Conservation (phyloP, 92 coral and sea anemone genomes). For the Hydrozoanthus gracilis region DNA sequence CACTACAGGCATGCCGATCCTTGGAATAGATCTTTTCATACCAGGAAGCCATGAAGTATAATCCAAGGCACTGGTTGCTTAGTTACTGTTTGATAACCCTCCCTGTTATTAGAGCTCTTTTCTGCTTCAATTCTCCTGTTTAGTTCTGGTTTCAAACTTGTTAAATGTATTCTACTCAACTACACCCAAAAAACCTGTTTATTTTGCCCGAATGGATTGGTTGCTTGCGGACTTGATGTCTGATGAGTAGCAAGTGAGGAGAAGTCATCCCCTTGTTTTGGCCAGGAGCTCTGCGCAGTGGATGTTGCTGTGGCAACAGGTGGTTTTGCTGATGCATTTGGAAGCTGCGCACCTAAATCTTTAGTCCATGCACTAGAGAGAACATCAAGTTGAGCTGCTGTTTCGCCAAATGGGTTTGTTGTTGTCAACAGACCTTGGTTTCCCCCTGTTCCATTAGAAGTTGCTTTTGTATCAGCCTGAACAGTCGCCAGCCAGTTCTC, state of each 20-base stretch:
- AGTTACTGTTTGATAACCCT: too few species aligned
- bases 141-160: not conserved
- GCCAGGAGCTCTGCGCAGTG: slow-evolving; percentile 15
- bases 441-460: slow-evolving; percentile 41
- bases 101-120: too few species aligned
- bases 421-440: slow-evolving; percentile 86
- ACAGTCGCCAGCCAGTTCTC: slow-evolving; percentile 90
- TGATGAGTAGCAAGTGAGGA: slow-evolving; percentile 53
- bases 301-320: slow-evolving; percentile 15
- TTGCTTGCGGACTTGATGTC: slow-evolving; percentile 27
- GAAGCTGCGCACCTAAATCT: slow-evolving; percentile 70
- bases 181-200: slow-evolving; percentile 68
- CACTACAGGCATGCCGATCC: too few species aligned
- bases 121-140: not conserved
- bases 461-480: slow-evolving; percentile 56
- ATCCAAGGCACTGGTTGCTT: too few species aligned
- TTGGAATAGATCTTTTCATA: too few species aligned
- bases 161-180: not conserved
- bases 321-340: slow-evolving; percentile 32
- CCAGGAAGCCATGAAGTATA: too few species aligned
- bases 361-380: slow-evolving; percentile 90
- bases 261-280: slow-evolving; percentile 60
- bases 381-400: slow-evolving; percentile 68
- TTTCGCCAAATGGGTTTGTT: slow-evolving; percentile 77
- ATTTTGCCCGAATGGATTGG: slow-evolving; percentile 68